These are phyloP conservation scores for Mizuhopecten yessoensis DNA, from an alignment of 1,140 invertebrate genomes.

Conservation along the genomic window DNA sequence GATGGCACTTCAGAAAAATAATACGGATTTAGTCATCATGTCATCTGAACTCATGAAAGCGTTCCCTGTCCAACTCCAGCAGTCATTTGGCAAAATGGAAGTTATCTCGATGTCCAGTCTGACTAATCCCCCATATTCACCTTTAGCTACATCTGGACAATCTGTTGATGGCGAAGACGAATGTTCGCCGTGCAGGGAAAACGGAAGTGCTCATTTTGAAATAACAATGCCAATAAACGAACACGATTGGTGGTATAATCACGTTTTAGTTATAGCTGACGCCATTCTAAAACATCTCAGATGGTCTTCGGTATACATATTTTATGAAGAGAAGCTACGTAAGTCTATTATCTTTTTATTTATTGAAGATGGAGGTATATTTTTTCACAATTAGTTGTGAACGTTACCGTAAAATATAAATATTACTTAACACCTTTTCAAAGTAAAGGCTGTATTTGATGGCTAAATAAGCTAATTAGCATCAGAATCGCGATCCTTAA, in stretches of 20 bases:
- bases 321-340: slow-evolving; percentile 4
- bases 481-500: too few species aligned
- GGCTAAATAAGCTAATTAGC: too few species aligned
- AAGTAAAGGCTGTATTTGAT: too few species aligned
- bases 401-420: too few species aligned
- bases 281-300: background rate
- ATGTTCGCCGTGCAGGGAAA: background rate
- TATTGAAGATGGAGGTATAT: too few species aligned
- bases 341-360: too few species aligned
- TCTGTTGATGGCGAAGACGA: background rate
- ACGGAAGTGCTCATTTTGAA: background rate
- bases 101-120: background rate
- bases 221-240: background rate
- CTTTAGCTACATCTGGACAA: background rate
- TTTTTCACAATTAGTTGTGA: too few species aligned
- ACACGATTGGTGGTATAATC: background rate
- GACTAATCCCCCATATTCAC: background rate
- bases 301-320: background rate
- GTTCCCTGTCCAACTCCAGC: background rate
- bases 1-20: background rate
- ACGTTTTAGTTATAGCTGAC: background rate
- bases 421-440: too few species aligned
- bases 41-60: background rate
- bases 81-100: background rate
- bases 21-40: background rate